Evolutionary conservation across 2,113 vertebrate species (phyloP).

Genomic region (Stomatorhinus ivindoensis): DNA sequence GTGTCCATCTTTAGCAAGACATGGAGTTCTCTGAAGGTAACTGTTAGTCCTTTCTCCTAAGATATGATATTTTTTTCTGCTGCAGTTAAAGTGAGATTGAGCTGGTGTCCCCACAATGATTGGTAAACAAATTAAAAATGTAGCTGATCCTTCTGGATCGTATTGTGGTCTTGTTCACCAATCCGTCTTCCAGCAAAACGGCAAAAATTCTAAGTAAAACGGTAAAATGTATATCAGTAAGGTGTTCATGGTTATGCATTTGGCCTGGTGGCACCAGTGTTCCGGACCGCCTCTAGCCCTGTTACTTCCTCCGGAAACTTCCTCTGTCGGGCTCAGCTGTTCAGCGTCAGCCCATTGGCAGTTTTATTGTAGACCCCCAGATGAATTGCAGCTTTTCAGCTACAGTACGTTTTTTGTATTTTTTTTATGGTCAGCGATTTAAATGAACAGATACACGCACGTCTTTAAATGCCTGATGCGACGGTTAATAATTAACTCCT

Average conservation of each 20-base stretch:
- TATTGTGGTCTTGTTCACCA: not conserved
- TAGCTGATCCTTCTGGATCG: not conserved
- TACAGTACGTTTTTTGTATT: not conserved
- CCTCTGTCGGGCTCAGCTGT: not conserved
- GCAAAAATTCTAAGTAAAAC: not conserved
- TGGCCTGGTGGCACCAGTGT: not conserved
- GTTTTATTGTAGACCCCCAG: not conserved
- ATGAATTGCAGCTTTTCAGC: not conserved
- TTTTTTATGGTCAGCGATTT: not conserved
- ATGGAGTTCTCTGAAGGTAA: not conserved
- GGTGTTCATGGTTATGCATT: not conserved
- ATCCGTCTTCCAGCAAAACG: not conserved
- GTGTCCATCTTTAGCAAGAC: not conserved
- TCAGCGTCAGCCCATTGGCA: not conserved
- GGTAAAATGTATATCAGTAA: not conserved
- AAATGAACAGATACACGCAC: not conserved
- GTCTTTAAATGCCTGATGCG: not conserved
- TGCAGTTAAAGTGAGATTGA: not conserved
- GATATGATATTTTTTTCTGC: not conserved
- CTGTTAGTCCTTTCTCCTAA: not conserved
- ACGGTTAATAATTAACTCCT: conserved; percentile 16
- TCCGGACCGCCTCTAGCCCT: not conserved
- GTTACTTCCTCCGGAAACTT: not conserved
- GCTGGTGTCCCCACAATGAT: not conserved
- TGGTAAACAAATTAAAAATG: not conserved